phyloP scores from a whole-genome alignment of 2,797 vertebrate genomes.

The Rhynchonycteris naso region DNA sequence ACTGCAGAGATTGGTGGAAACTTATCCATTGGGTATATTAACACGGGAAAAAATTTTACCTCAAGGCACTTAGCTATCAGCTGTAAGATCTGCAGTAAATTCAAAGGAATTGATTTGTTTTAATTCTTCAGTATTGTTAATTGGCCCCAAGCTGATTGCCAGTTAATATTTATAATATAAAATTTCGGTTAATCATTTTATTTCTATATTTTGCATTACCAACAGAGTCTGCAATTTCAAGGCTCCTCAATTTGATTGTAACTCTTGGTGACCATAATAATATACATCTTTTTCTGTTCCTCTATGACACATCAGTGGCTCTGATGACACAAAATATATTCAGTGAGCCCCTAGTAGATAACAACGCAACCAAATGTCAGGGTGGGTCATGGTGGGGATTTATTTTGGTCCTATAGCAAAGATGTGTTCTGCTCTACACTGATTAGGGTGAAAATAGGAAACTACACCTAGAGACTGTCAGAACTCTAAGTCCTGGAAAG shows the following conservation, averaged over 20 bases:
- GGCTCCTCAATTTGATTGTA: not conserved
- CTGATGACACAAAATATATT: not conserved
- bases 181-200: conserved; percentile 60
- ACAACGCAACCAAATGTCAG: not conserved
- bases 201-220: conserved; percentile 41
- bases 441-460: not conserved
- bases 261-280: not conserved
- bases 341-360: not conserved
- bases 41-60: not conserved
- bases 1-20: not conserved
- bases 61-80: conserved; percentile 69
- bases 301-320: not conserved
- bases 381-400: not conserved
- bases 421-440: not conserved
- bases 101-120: conserved; percentile 71
- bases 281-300: not conserved
- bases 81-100: conserved; percentile 58
- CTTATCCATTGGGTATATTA: conserved; percentile 29
- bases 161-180: conserved; percentile 55
- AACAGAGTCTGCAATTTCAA: not conserved
- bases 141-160: conserved; percentile 58
- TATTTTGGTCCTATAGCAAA: not conserved
- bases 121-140: conserved; percentile 75
- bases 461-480: fast-evolving
- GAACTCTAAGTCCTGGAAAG: not conserved